Conservation (phyloP, 2,113 vertebrate species). For the Isichthys henryi region DNA sequence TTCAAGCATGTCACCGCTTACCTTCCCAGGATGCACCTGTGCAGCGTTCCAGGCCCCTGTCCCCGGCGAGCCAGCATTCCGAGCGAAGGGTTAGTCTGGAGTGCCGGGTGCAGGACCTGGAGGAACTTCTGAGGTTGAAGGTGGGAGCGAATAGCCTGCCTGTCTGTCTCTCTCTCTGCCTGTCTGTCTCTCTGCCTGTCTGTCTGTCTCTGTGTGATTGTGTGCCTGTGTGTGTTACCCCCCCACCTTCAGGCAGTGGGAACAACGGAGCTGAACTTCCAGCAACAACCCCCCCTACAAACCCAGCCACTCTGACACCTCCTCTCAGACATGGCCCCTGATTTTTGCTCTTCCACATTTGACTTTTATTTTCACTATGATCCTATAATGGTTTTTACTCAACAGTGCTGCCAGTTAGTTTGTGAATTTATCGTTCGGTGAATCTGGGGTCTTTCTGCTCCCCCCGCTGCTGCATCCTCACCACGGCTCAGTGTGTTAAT, state of each 20-base stretch:
- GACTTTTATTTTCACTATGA: too few relatives aligned
- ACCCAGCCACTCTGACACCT: too few relatives aligned
- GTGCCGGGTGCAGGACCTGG: slow-evolving; percentile 70
- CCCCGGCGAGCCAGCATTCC: slow-evolving; percentile 65
- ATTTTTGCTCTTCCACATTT: too few relatives aligned
- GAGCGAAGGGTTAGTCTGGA: slow-evolving; percentile 58
- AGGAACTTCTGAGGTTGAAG: slow-evolving; percentile 74
- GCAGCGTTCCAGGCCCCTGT: slow-evolving; percentile 87
- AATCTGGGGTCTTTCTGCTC: not conserved
- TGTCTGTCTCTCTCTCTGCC: not conserved
- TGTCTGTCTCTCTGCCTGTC: not conserved
- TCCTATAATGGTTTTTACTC: not conserved
- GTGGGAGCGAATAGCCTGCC: slow-evolving; percentile 52
- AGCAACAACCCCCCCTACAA: too few relatives aligned
- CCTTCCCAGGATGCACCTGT: slow-evolving; percentile 80
- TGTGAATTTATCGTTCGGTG: not conserved
- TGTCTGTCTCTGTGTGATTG: not conserved
- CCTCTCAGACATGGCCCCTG: too few relatives aligned
- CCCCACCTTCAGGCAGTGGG: not conserved
- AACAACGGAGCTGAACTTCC: not conserved
- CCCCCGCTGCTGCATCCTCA: not conserved
- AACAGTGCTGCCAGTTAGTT: not conserved
- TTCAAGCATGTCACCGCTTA: slow-evolving; percentile 76
- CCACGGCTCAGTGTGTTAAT: not conserved
- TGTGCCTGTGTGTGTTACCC: slow-evolving; percentile 23